These are phyloP conservation scores for Hemaris fuciformis DNA, from an alignment of 2,888 invertebrate species.

Conservation along the genomic window DNA sequence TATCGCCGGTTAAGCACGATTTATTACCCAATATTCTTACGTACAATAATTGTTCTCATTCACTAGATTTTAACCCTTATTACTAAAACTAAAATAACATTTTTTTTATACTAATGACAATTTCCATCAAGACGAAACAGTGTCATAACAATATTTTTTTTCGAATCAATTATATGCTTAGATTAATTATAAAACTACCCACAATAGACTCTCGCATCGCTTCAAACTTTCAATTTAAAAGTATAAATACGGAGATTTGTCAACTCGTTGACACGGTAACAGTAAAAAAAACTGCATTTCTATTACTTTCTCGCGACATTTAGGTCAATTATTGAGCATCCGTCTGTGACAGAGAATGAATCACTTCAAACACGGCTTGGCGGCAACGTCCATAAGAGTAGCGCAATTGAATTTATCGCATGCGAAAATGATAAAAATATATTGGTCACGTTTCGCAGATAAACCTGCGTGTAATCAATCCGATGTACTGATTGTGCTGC, in stretches of 20 bases:
- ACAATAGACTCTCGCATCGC: not conserved
- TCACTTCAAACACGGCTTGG: not conserved
- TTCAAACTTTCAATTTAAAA: not conserved
- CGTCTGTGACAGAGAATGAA: not conserved
- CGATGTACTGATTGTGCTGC: not conserved
- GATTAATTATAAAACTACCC: not conserved
- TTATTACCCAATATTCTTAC: too few relatives aligned
- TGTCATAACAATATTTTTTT: not conserved
- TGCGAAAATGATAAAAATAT: not conserved
- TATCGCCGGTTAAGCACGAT: too few relatives aligned
- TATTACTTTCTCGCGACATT: not conserved
- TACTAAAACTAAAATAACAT: too few relatives aligned
- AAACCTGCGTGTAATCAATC: not conserved
- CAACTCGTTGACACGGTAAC: not conserved
- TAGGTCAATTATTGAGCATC: not conserved
- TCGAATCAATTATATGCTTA: not conserved
- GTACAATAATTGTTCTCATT: too few relatives aligned
- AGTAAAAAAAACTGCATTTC: constrained; percentile 3
- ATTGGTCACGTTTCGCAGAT: not conserved
- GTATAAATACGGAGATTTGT: not conserved
- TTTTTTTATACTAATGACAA: too few relatives aligned
- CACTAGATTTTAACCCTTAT: too few relatives aligned
- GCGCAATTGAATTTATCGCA: not conserved
- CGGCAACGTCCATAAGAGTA: not conserved
- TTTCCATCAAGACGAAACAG: too few relatives aligned